Percentiles rank a stretch among this genome's conserved stretches.
phyloP scores from a whole-genome alignment of 2,888 invertebrate species.

The Parnassius glacialis region DNA sequence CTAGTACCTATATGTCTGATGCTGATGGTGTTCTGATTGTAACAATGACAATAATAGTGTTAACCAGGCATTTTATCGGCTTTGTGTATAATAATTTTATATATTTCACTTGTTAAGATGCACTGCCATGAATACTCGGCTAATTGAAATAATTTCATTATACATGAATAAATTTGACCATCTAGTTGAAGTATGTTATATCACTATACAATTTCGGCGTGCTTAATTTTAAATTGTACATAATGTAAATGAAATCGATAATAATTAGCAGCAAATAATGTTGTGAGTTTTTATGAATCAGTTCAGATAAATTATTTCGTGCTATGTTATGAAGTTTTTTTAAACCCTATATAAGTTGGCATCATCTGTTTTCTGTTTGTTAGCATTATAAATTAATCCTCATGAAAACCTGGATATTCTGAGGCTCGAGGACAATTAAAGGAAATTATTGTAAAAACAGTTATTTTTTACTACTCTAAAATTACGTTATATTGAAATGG shows the following conservation, averaged over 20 bases:
- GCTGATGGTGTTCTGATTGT: no score
- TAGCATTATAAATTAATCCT: no score
- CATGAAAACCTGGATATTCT: no score
- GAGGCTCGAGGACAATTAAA: no score
- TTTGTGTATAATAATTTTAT: neutral
- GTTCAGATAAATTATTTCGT: conserved; percentile 70
- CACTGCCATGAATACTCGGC: neutral
- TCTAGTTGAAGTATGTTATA: neutral
- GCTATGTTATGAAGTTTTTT: conserved; percentile 54
- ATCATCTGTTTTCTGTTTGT: no score
- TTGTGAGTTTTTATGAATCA: conserved; percentile 25
- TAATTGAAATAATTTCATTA: neutral
- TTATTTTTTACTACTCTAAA: no score
- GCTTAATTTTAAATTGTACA: conserved; percentile 28
- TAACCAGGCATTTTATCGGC: no score
- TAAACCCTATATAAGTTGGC: conserved; percentile 2
- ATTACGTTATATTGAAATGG: no score
- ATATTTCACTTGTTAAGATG: neutral
- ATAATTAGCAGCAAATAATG: conserved; percentile 19
- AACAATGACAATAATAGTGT: no score
- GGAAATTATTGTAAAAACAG: no score
- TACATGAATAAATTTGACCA: neutral
- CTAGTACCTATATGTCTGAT: no score
- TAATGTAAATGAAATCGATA: conserved; percentile 28
- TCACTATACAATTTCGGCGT: conserved; percentile 4